phyloP scores from a whole-genome alignment of 2,113 vertebrate species.

The Melozone crissalis region DNA sequence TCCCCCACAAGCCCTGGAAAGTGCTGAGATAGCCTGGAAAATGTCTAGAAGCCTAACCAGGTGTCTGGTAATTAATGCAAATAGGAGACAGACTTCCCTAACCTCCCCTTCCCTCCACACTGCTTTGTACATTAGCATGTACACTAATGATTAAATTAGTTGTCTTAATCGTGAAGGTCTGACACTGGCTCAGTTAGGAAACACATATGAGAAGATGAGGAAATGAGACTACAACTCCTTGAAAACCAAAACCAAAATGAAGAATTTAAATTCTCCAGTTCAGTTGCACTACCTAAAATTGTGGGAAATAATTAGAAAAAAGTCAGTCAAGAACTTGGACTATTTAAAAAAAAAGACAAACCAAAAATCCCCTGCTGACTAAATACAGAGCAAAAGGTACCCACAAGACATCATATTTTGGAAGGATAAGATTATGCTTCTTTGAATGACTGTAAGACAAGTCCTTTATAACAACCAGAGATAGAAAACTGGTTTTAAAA shows the following conservation, averaged over 20 bases:
- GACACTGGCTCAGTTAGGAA: neutral
- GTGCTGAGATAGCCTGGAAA: neutral
- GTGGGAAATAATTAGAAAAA: neutral
- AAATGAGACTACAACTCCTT: neutral
- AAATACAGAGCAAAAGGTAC: neutral
- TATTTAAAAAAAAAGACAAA: neutral
- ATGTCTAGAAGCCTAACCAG: neutral
- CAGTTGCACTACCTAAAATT: neutral
- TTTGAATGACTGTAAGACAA: neutral
- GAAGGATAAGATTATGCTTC: neutral
- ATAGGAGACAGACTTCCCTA: neutral
- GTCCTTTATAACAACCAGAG: neutral
- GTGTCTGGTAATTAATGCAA: neutral
- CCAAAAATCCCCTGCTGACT: accelerated
- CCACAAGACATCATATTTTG: neutral
- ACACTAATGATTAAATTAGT: neutral
- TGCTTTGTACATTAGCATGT: neutral
- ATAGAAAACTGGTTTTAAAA: neutral
- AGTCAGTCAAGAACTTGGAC: neutral
- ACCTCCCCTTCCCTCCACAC: neutral
- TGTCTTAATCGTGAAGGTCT: neutral
- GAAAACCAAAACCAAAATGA: neutral
- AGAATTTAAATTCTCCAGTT: neutral
- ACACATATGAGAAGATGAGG: neutral
- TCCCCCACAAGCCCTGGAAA: neutral